Evolutionary conservation across 2,888 invertebrate species (phyloP).

Genomic region (Hypsopygia costalis): DNA sequence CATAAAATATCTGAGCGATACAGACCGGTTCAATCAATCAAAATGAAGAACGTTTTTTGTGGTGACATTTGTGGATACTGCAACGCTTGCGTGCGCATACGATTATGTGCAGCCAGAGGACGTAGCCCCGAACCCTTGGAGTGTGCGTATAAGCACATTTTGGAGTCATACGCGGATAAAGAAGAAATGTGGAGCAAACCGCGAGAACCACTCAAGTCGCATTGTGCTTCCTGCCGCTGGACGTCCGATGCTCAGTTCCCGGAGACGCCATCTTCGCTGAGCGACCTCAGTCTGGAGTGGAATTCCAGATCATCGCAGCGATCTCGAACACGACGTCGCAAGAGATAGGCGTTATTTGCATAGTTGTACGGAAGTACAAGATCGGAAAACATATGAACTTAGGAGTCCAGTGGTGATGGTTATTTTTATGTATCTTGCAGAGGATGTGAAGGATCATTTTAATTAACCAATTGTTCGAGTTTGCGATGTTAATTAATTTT

Average conservation of each 20-base stretch:
- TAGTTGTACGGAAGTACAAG: background rate
- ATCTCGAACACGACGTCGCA: conserved; percentile 56
- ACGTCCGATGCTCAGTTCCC: conserved; percentile 73
- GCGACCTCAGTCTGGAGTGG: conserved; percentile 71
- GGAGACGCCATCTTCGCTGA: conserved; percentile 65
- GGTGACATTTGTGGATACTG: conserved; percentile 72
- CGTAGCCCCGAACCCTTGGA: conserved; percentile 63
- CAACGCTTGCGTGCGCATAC: conserved; percentile 65
- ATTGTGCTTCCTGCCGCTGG: conserved; percentile 69
- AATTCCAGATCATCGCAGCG: conserved; percentile 60
- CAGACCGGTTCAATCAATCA: conserved; percentile 28
- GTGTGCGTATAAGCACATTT: conserved; percentile 74
- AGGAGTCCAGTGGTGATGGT: background rate
- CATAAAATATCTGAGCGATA: conserved; percentile 38
- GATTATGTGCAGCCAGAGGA: conserved; percentile 62
- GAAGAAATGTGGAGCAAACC: conserved; percentile 39
- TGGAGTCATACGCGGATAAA: conserved; percentile 60
- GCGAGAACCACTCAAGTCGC: conserved; percentile 49
- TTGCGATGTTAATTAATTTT: background rate
- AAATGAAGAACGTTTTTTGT: conserved; percentile 55
- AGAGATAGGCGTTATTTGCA: conserved; percentile 43
- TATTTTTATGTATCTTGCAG: background rate
- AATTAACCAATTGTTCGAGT: background rate
- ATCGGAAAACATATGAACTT: background rate
- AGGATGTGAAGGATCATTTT: background rate